A percentile compares a stretch with the other conserved stretches of the same genome.
Evolutionary conservation across 1,140 invertebrate genomes (phyloP).

Genomic region (Sitophilus oryzae): DNA sequence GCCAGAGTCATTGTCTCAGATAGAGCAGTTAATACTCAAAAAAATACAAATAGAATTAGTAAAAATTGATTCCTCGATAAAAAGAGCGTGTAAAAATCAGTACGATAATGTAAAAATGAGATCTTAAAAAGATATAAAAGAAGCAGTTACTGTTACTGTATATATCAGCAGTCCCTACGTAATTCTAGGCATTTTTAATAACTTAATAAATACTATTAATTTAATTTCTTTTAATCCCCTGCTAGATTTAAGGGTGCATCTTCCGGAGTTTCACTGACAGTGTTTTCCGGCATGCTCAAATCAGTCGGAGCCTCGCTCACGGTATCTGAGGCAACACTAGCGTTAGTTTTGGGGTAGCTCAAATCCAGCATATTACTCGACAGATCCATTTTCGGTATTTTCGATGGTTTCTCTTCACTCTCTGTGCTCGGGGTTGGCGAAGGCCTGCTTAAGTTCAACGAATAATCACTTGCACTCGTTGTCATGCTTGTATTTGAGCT

Average conservation of each 20-base stretch:
- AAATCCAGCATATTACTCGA: constrained; percentile 30
- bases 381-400: constrained; percentile 31
- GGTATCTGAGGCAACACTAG: constrained; percentile 12
- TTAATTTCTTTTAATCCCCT: constrained; percentile 25
- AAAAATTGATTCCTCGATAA: too few relatives aligned
- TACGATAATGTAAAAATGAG: too few relatives aligned
- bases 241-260: constrained; percentile 33
- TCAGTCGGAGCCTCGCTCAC: constrained; percentile 24
- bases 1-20: too few relatives aligned
- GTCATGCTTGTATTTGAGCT: constrained; percentile 10
- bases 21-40: too few relatives aligned
- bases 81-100: too few relatives aligned
- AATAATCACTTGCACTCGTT: constrained; percentile 22
- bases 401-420: constrained; percentile 25
- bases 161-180: too few relatives aligned
- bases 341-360: constrained; percentile 25
- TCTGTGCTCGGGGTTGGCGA: constrained; percentile 11
- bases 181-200: too few relatives aligned
- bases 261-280: constrained; percentile 5
- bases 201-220: too few relatives aligned
- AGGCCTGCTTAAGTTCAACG: constrained; percentile 33
- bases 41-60: too few relatives aligned
- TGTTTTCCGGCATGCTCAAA: constrained; percentile 20
- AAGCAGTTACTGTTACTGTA: too few relatives aligned
- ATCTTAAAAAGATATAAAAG: too few relatives aligned